These are phyloP conservation scores for Enteromius radiatus DNA, from an alignment of 2,797 vertebrate genomes.

Conservation along the genomic window DNA sequence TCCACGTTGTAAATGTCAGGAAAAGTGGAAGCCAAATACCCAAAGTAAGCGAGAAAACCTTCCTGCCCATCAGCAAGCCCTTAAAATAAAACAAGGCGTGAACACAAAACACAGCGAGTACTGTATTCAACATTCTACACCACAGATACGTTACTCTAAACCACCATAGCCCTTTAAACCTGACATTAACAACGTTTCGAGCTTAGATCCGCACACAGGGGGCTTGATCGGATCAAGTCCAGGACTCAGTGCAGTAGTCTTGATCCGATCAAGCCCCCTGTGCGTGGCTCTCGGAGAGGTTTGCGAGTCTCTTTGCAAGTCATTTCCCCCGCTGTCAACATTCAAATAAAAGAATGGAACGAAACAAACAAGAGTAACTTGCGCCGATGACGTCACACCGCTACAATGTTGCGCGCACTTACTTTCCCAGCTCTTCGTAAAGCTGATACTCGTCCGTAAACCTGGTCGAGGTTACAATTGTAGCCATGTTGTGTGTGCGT, in stretches of 20 bases:
- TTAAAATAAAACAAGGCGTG: conserved; percentile 48
- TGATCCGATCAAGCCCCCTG: conserved; percentile 20
- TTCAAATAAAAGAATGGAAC: conserved; percentile 47
- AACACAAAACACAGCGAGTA: conserved; percentile 29
- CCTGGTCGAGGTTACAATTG: conserved; percentile 91
- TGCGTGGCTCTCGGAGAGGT: conserved; percentile 26
- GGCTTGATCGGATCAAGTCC: conserved; percentile 42
- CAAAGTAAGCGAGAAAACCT: conserved; percentile 44
- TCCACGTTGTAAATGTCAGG: conserved; percentile 24
- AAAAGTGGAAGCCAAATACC: conserved; percentile 33
- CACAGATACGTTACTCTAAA: neutral
- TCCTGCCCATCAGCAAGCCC: conserved; percentile 29
- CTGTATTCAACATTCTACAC: neutral
- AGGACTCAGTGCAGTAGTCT: conserved; percentile 10
- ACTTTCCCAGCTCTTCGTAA: conserved; percentile 98
- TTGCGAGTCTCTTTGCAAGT: conserved; percentile 26
- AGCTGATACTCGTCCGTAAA: conserved; percentile 98
- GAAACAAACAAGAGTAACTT: conserved; percentile 52
- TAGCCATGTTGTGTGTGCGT: conserved; percentile 79
- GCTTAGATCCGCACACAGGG: conserved; percentile 36
- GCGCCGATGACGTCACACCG: conserved; percentile 49
- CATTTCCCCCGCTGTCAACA: conserved; percentile 52
- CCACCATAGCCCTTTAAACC: neutral
- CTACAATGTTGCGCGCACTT: conserved; percentile 74
- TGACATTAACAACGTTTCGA: conserved; percentile 5